Evolutionary conservation across 2,888 invertebrate species (phyloP), one percentile per base, ranked within the genome.

Genomic region (Meiosimyza decipiens): DNA sequence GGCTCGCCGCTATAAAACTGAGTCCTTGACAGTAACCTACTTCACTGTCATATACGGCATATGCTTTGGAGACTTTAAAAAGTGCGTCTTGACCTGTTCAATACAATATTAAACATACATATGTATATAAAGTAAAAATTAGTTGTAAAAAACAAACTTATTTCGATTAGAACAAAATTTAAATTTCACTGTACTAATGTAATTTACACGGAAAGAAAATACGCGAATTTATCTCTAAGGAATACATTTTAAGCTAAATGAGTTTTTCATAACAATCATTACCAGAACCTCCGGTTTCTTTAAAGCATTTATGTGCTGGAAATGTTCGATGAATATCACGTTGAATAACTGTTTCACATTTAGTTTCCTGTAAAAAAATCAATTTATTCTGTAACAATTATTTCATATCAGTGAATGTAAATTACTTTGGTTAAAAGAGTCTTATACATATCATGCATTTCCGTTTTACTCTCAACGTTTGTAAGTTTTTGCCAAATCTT

Each of bases 11-110:
- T 54, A 99, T 90, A 87, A 99, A 99, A 87, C 98, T 99, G 74
- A 99, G 90, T 7, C 99, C 99, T 88, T 99, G 99, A 86, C 99
- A 99, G 88, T 99, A 99, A 71, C 98, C 98, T 75, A 99, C 96
- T 89, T 99, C 99, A 73, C 93, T 93, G 86, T 99, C 99, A 86
- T 97, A 95, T 11, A 98, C 95, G 3, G 99, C 97, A 88, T 99
- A 99, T 0, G 98, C 99, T 86, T 97, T 95, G 84, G 97, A 97
- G 83, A 99, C 94, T 83, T 96, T 94, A 84, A 96, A 96, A 70
- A 99, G 89, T 15, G 97, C 94, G 88, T 99, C 98, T 88, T 99
- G 99, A 0, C 99, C 99, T 67, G 47, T 59, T 7, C 40, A 40
- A 40, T 40, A 57, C 18, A 28, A 2, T 18, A 18, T 9, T 57